Evolutionary conservation across 2,797 vertebrate species (phyloP), one percentile per base, ranked within the genome.

Genomic region (Syngnathus rostellatus): DNA sequence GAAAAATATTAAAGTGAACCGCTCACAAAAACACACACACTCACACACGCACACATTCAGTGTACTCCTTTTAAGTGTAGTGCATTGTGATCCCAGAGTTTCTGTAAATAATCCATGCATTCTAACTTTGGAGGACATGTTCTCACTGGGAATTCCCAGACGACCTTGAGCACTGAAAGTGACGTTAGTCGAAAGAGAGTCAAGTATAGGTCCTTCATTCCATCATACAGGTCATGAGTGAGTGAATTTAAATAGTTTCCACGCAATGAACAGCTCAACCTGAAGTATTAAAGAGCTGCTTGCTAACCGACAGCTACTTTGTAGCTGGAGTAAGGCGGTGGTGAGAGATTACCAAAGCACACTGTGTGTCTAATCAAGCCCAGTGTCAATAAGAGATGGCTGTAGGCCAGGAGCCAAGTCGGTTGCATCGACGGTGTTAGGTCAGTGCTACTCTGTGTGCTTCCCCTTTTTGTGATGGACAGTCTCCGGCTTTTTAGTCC

Each of bases 271-370:
- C 31, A 31, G 3, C 31, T 31, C 31, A 31, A 31, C 31, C 31
- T 31, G 31, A 72, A 71, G 74, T 72, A 76, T 76, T 73, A 67
- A 63, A 50, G 64, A 83, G 71, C 67, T 65, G 70, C 54, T 74
- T 62, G 63, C 68, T 77, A 82, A 83, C 81, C 87, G 85, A 83
- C 78, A 85, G 80, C 72, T 72, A 71, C 71, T 83, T 86, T 84
- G 83, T 81, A 84, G 81, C 85, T 72, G n/a, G 25, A 75, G 73
- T 83, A 65, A 71, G 79, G 78, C 55, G 70, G 82, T 84, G 80
- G 82, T 84, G 80, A 88, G 84, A 87, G 88, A 87, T 89, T 87
- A 87, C 84, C 75, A 79, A 87, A 87, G 77, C 85, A 87, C 85
- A 80, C 77, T 79, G 84, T 88, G 86, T 88, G 81, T 83, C 85